Conservation (phyloP, 2,797 vertebrate genomes). For the Parotocinclus haroldoi region DNA sequence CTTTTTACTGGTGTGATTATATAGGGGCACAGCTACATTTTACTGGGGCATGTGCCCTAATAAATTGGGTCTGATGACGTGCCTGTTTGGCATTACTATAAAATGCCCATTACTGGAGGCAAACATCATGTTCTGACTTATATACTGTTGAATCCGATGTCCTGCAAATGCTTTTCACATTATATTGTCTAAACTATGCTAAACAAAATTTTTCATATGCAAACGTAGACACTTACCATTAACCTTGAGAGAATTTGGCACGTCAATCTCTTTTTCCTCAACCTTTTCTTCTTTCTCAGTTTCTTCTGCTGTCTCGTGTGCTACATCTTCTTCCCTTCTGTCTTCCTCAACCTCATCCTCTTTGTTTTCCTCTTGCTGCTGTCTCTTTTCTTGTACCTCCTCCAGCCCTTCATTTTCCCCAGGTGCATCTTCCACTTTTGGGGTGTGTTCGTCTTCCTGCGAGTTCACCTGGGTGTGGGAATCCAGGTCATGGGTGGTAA, state of each 20-base stretch:
- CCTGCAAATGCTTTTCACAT: too few relatives aligned
- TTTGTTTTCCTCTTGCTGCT: slow-evolving; percentile 33
- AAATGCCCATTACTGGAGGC: too few relatives aligned
- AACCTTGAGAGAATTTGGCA: slow-evolving; percentile 45
- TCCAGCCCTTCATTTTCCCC: slow-evolving; percentile 6
- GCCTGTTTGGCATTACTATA: too few relatives aligned
- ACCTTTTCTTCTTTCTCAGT: slow-evolving; percentile 40
- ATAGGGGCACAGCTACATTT: too few relatives aligned
- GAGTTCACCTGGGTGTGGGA: slow-evolving; percentile 24
- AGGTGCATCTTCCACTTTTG: slow-evolving; percentile 36
- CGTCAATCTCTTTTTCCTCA: slow-evolving; percentile 39
- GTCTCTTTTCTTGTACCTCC: slow-evolving; percentile 27
- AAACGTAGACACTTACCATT: slow-evolving; percentile 55
- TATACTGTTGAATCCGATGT: too few relatives aligned
- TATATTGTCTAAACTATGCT: neutral
- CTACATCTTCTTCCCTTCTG: slow-evolving; percentile 35
- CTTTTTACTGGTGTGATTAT: too few relatives aligned
- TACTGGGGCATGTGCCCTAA: too few relatives aligned
- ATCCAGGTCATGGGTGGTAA: slow-evolving; percentile 32
- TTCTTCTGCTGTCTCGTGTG: slow-evolving; percentile 11
- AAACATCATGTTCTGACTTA: too few relatives aligned
- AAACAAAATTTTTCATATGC: too few relatives aligned
- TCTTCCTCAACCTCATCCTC: slow-evolving; percentile 24
- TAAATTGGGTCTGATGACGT: too few relatives aligned
- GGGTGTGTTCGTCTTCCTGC: slow-evolving; percentile 40